Evolutionary conservation across 2,888 invertebrate species (phyloP), one percentile per base, ranked within the genome.

Genomic region (Rotaria sp.): DNA sequence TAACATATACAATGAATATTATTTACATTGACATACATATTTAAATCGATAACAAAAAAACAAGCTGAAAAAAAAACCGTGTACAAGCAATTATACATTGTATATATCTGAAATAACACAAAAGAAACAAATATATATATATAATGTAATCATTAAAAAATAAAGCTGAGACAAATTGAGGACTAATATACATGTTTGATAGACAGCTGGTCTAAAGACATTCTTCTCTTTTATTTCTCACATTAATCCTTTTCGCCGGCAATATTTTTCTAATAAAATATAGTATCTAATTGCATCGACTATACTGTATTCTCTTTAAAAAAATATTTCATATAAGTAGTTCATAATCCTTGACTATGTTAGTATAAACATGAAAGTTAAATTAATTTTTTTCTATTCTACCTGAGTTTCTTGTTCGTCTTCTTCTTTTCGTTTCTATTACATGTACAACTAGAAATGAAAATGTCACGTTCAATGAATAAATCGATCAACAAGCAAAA

Each of bases 81-180:
- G 18, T 21, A 5, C 18, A 15, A 30, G 15, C 18, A 30, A 67
- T 67, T 67, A 67, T 38, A 38, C 35, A 67, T 67, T 67, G 67
- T 67, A 35, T 67, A 30, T 67, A 67, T 67, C 67, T 67, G 67
- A 67, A 67, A 67, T 30, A 35, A 57, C 1, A 35, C 18, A 67
- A 30, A 7, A 21, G 7, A 35, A 67, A 13, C 10, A 50, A 50
- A 13, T 50, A 50, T 11, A 45, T 45, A 45, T 45, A 18, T 30
- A 18, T 35, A 67, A 67, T 67, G 67, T 67, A 67, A 67, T 67
- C 67, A 67, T 67, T 67, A 38, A 67, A 67, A 67, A 67, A 67
- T 67, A 67, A 67, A 67, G 67, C 67, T 67, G 67, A 67, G 35
- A 67, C 67, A 67, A 67, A 67, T 38, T 67, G 21, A 67, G 18